These are phyloP conservation scores for Campylomormyrus numenius DNA, from an alignment of 2,113 vertebrate genomes.

Conservation along the genomic window DNA sequence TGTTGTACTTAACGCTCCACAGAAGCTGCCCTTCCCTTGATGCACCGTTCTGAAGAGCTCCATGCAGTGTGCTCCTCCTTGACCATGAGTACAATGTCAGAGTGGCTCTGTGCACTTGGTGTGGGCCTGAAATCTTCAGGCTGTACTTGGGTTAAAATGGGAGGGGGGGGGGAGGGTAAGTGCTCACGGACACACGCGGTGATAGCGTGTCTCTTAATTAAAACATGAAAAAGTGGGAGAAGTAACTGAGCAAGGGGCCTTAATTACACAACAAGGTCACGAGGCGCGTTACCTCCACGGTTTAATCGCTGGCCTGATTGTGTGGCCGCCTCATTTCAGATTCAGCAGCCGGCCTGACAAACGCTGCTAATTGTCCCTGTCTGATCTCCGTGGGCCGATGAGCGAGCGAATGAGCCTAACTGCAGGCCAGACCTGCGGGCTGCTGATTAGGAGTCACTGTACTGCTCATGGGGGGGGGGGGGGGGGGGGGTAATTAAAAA, in stretches of 20 bases:
- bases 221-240: constrained; percentile 34
- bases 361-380: constrained; percentile 37
- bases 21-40: background rate
- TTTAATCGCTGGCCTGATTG: constrained; percentile 54
- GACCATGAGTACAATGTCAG: background rate
- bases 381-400: constrained; percentile 13
- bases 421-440: background rate
- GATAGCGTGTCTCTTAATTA: constrained; percentile 55
- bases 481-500: too few species aligned
- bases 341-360: constrained; percentile 37
- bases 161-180: background rate
- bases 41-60: background rate
- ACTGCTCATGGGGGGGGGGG: background rate
- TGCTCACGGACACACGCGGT: constrained; percentile 9
- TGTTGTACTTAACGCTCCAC: background rate
- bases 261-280: constrained; percentile 63
- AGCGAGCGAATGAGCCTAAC: background rate
- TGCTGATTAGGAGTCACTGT: background rate
- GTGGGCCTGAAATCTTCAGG: background rate
- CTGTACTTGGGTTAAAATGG: background rate
- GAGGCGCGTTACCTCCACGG: constrained; percentile 49
- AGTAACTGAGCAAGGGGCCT: constrained; percentile 50
- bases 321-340: constrained; percentile 44
- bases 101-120: background rate
- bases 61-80: background rate